phyloP scores from a whole-genome alignment of 2,113 vertebrate species.

The Esox niger region DNA sequence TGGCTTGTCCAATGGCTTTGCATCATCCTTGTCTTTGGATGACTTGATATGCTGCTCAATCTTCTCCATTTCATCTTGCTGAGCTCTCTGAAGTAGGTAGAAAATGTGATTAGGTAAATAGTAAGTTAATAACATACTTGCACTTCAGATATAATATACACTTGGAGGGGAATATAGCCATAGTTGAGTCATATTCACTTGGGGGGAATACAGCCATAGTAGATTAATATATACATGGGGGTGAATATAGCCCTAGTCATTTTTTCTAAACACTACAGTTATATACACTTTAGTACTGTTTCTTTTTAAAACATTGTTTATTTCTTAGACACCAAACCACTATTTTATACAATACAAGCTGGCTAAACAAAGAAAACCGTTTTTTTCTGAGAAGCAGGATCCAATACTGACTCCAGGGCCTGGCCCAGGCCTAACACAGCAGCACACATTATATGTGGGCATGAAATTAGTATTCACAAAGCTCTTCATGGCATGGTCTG shows the following conservation, averaged over 20 bases:
- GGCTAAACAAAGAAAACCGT: conserved; percentile 48
- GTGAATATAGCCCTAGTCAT: neutral
- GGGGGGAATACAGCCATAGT: neutral
- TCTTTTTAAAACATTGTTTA: no score
- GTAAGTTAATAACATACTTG: neutral
- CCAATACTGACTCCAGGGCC: neutral
- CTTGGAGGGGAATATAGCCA: neutral
- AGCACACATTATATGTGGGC: conserved; percentile 62
- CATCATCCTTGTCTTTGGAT: conserved; percentile 80
- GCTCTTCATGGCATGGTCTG: conserved; percentile 60
- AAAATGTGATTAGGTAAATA: conserved; percentile 10
- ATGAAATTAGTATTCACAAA: conserved; percentile 75
- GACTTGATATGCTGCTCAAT: conserved; percentile 87
- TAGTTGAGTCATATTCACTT: neutral
- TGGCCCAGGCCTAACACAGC: neutral
- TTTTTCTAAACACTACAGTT: neutral
- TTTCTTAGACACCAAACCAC: no score
- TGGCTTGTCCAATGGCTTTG: conserved; percentile 92
- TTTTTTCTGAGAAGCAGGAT: conserved; percentile 15
- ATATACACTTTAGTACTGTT: no score
- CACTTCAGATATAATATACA: neutral
- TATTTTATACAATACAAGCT: conserved; percentile 49
- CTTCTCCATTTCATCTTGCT: conserved; percentile 87
- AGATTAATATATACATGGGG: neutral
- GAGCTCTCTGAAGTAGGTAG: conserved; percentile 80